Conservation (phyloP, 2,113 vertebrate genomes). For the Pipra filicauda region DNA sequence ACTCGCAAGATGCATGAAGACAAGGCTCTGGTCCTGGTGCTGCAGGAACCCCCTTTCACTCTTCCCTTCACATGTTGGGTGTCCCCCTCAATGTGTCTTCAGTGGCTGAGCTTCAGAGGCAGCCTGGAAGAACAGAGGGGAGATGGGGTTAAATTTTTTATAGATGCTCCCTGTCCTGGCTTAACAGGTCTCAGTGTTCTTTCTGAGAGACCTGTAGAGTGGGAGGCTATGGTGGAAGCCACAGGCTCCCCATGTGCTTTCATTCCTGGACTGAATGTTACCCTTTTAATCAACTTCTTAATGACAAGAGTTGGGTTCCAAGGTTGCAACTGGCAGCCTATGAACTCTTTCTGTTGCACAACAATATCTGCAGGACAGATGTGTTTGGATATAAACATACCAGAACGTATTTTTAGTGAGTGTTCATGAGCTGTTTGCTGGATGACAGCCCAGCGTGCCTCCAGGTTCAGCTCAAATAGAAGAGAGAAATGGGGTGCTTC, state of each 20-base stretch:
- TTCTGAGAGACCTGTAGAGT: neutral
- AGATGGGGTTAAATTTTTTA: neutral
- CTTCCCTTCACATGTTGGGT: neutral
- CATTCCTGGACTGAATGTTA: neutral
- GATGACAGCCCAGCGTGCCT: neutral
- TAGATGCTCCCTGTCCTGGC: neutral
- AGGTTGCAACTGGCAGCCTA: neutral
- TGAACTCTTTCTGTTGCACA: neutral
- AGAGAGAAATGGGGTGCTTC: neutral
- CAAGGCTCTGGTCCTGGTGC: neutral
- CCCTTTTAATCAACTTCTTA: neutral
- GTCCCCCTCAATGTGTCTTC: accelerated
- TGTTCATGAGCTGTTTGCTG: slow-evolving; percentile 38
- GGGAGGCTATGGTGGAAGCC: neutral
- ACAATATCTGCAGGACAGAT: slow-evolving; percentile 42
- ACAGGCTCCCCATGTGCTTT: neutral
- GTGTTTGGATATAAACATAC: neutral
- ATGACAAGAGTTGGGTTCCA: neutral
- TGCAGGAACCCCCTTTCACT: neutral
- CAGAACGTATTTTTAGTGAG: neutral
- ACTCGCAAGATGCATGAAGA: neutral
- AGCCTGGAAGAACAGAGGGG: neutral
- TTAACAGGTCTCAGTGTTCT: neutral
- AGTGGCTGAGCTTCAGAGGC: neutral
- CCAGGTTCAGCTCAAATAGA: slow-evolving; percentile 8